Evolutionary conservation across 2,113 vertebrate species (phyloP).

Genomic region (Sardina pilchardus): DNA sequence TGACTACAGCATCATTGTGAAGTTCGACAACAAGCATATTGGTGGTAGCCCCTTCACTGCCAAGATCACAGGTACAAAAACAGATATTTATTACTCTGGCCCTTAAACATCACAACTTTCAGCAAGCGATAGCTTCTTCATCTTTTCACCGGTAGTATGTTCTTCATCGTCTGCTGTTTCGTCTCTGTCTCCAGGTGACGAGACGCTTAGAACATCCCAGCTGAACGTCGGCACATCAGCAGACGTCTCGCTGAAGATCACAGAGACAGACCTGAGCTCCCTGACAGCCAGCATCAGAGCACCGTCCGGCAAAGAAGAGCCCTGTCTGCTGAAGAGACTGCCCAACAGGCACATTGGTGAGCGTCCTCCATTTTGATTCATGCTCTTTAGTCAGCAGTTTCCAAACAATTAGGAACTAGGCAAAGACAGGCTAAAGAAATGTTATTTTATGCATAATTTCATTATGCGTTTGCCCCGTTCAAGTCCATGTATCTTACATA

Average conservation of each 20-base stretch:
- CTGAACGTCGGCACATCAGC: slow-evolving; percentile 92
- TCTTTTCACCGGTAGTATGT: neutral
- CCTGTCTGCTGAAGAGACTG: slow-evolving; percentile 89
- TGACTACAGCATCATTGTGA: slow-evolving; percentile 95
- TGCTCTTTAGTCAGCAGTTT: neutral
- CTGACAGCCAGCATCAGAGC: slow-evolving; percentile 91
- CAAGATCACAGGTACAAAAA: slow-evolving; percentile 86
- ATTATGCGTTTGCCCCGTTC: neutral
- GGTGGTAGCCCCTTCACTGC: slow-evolving; percentile 92
- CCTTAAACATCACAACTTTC: neutral
- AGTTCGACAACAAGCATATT: slow-evolving; percentile 95
- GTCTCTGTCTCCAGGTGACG: slow-evolving; percentile 76
- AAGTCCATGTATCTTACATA: neutral
- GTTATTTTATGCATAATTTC: neutral
- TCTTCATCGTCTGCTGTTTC: neutral
- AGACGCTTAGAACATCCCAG: slow-evolving; percentile 90
- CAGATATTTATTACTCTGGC: slow-evolving; percentile 26
- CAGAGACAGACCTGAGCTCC: slow-evolving; percentile 89
- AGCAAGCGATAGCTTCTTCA: no score
- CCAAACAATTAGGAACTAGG: neutral
- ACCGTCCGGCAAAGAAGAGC: slow-evolving; percentile 91
- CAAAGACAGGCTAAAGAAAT: neutral
- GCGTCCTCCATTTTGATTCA: slow-evolving; percentile 19
- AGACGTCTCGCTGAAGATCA: slow-evolving; percentile 93
- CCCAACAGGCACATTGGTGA: slow-evolving; percentile 94